Evolutionary conservation across 2,797 vertebrate species (phyloP).

Genomic region (Myiothlypis coronata): DNA sequence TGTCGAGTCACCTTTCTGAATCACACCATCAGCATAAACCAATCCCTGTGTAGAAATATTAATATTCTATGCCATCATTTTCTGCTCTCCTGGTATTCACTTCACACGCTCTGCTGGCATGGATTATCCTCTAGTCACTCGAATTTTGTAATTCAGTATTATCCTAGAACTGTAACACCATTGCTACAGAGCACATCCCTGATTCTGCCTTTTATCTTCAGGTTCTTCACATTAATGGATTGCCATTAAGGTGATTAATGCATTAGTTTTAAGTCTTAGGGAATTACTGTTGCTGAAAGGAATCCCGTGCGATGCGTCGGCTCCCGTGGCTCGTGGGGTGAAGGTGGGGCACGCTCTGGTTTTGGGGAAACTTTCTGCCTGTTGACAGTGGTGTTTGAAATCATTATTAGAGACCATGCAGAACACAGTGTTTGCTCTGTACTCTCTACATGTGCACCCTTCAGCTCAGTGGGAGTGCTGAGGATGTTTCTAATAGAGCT

Average conservation of each 20-base stretch:
- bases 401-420: background rate
- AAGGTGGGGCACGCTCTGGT: background rate
- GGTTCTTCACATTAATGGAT: slow-evolving; percentile 28
- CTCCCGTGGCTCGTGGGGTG: background rate
- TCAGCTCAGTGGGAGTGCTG: background rate
- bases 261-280: slow-evolving; percentile 43
- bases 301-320: background rate
- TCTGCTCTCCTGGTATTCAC: background rate
- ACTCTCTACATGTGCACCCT: background rate
- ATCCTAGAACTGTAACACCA: background rate
- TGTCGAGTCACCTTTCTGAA: background rate
- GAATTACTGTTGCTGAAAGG: slow-evolving; percentile 36
- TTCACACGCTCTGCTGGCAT: background rate
- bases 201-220: slow-evolving; percentile 14
- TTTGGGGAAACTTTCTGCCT: slow-evolving; percentile 6
- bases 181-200: background rate
- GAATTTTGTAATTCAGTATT: background rate
- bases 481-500: slow-evolving; percentile 23
- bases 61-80: slow-evolving; percentile 12
- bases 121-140: background rate
- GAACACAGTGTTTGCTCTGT: slow-evolving; percentile 8
- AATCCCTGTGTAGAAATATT: background rate
- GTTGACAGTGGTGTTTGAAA: background rate
- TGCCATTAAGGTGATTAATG: slow-evolving; percentile 16
- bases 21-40: background rate